These are phyloP conservation scores for Coelopa frigida DNA, from an alignment of 1,140 invertebrate species.

Conservation along the genomic window DNA sequence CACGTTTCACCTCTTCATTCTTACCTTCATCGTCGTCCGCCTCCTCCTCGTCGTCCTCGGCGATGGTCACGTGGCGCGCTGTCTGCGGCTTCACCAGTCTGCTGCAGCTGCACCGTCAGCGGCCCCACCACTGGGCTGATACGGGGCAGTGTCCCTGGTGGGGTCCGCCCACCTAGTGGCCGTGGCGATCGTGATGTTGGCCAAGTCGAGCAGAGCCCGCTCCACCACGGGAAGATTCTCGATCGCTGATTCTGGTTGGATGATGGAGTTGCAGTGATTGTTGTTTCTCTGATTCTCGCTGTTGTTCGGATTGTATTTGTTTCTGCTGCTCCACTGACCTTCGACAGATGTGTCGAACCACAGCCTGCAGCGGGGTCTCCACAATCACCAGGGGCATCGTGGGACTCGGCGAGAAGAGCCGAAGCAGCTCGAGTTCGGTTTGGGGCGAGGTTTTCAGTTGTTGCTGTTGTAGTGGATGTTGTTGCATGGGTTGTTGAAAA, in stretches of 20 bases:
- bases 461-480: conserved; percentile 9
- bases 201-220: conserved; percentile 29
- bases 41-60: neutral
- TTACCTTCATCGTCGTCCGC: conserved; percentile 2
- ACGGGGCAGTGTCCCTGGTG: neutral
- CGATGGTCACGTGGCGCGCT: conserved; percentile 29
- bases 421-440: too few relatives aligned
- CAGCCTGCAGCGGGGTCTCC: conserved; percentile 35
- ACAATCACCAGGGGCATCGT: too few relatives aligned
- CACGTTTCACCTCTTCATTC: neutral
- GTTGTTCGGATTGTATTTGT: too few relatives aligned
- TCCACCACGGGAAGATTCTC: conserved; percentile 40
- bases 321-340: too few relatives aligned
- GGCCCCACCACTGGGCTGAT: neutral
- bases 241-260: too few relatives aligned
- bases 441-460: conserved; percentile 25
- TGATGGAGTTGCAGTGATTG: too few relatives aligned
- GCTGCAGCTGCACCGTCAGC: conserved; percentile 13
- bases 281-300: too few relatives aligned
- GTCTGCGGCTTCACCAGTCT: too few relatives aligned
- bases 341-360: conserved; percentile 32
- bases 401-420: conserved; percentile 30
- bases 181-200: conserved; percentile 16
- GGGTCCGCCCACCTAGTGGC: neutral
- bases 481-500: neutral